phyloP scores from a whole-genome alignment of 2,888 invertebrate species.

The Drosophila paramelanica region DNA sequence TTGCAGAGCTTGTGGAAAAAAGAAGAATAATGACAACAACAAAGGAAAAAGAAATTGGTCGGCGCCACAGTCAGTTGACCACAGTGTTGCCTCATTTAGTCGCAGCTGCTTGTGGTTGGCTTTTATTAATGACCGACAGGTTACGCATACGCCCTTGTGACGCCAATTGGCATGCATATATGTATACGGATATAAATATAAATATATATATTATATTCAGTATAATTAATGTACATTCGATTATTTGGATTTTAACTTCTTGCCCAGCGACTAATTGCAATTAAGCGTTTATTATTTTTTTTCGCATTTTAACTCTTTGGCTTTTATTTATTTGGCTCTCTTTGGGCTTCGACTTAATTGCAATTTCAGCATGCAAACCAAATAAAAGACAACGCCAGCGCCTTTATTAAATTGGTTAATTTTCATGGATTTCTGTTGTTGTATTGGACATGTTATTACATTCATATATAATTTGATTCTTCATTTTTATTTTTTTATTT shows the following conservation, averaged over 20 bases:
- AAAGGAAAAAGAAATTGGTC: constrained; percentile 3
- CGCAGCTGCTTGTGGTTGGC: constrained; percentile 68
- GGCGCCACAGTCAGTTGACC: constrained; percentile 30
- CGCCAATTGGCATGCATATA: constrained; percentile 13
- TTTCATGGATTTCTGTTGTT: constrained; percentile 5
- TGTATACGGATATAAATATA: not conserved
- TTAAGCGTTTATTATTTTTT: constrained; percentile 48
- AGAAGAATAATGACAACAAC: not conserved
- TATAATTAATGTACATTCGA: constrained; percentile 48
- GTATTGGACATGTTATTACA: constrained; percentile 1
- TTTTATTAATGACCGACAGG: constrained; percentile 53
- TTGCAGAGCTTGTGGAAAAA: constrained; percentile 31
- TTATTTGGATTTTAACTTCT: constrained; percentile 53
- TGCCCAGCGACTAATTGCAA: constrained; percentile 68
- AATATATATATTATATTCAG: constrained; percentile 21
- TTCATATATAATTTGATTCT: not conserved
- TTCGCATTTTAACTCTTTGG: constrained; percentile 29
- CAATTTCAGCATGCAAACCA: constrained; percentile 12
- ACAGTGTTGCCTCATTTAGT: constrained; percentile 37
- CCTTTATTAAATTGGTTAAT: constrained; percentile 20
- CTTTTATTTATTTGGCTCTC: constrained; percentile 31
- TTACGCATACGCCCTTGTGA: constrained; percentile 26
- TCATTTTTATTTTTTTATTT: not conserved
- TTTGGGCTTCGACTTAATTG: constrained; percentile 23
- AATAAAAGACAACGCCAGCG: constrained; percentile 14